A percentile compares a stretch with the other conserved stretches of the same genome.
Conservation (phyloP, 2,888 invertebrate species). For the Muscina levida region DNA sequence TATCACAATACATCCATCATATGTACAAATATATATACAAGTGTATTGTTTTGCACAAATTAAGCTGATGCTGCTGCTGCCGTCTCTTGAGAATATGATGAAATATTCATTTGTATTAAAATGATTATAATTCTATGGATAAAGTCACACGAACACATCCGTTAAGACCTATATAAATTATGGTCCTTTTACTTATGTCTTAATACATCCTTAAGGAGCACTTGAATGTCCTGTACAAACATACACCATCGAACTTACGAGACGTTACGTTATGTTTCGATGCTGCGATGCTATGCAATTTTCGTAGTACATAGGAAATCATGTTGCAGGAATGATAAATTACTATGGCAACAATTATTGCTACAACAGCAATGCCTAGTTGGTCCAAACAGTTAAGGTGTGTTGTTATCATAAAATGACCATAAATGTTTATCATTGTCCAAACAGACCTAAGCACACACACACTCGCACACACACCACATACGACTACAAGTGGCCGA, state of each 20-base stretch:
- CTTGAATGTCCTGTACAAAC: too few species aligned
- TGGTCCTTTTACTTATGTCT: conserved; percentile 9
- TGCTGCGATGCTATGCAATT: too few species aligned
- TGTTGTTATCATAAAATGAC: conserved; percentile 14
- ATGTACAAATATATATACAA: too few species aligned
- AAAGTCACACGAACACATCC: conserved; percentile 17
- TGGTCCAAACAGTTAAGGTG: conserved; percentile 10
- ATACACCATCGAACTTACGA: too few species aligned
- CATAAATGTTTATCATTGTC: conserved; percentile 20
- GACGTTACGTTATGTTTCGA: too few species aligned
- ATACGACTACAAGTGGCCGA: too few species aligned
- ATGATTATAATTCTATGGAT: not conserved
- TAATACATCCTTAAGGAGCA: conserved; percentile 8
- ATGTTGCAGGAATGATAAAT: conserved; percentile 22
- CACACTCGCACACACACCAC: not conserved
- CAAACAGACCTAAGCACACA: not conserved
- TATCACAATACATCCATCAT: too few species aligned
- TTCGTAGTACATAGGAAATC: not conserved
- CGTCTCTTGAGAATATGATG: not conserved
- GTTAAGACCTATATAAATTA: not conserved
- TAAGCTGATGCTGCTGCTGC: too few species aligned
- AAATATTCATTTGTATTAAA: not conserved
- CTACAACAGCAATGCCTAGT: not conserved
- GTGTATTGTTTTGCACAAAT: too few species aligned
- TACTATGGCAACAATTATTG: conserved; percentile 21